These are phyloP conservation scores for Pluvialis apricaria DNA, from an alignment of 2,113 vertebrate species.

Conservation along the genomic window DNA sequence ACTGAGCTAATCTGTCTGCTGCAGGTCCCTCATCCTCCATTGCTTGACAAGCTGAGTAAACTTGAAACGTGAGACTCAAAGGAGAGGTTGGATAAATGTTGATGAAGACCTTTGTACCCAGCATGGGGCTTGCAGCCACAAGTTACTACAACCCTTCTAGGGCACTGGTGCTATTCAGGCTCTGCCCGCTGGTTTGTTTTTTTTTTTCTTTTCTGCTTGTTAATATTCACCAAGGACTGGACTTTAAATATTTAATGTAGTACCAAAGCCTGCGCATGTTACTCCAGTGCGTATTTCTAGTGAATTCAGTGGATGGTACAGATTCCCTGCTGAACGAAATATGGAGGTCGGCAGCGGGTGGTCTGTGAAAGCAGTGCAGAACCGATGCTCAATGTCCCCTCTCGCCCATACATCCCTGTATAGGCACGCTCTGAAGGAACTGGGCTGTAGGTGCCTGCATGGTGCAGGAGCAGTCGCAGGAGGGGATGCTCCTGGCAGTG, in stretches of 20 bases:
- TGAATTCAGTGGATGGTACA: neutral
- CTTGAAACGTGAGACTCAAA: neutral
- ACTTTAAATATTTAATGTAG: neutral
- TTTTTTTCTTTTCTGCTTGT: neutral
- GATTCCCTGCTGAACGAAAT: neutral
- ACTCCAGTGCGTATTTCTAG: neutral
- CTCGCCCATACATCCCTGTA: fast-evolving
- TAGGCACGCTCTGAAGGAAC: fast-evolving
- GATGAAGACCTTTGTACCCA: neutral
- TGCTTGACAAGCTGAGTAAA: neutral
- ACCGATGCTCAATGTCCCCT: neutral
- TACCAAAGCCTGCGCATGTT: neutral
- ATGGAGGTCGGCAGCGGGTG: fast-evolving
- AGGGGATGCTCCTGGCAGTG: neutral
- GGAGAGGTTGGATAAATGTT: neutral
- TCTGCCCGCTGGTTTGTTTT: neutral
- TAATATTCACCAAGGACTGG: neutral
- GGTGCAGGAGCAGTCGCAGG: neutral
- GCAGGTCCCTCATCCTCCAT: neutral
- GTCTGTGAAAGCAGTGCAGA: neutral
- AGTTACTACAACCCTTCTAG: neutral
- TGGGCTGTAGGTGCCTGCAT: fast-evolving
- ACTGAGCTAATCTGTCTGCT: neutral
- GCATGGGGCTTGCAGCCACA: neutral
- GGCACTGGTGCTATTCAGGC: neutral